Conservation (phyloP, 1,140 invertebrate genomes). For the Aphaenogaster floridana region DNA sequence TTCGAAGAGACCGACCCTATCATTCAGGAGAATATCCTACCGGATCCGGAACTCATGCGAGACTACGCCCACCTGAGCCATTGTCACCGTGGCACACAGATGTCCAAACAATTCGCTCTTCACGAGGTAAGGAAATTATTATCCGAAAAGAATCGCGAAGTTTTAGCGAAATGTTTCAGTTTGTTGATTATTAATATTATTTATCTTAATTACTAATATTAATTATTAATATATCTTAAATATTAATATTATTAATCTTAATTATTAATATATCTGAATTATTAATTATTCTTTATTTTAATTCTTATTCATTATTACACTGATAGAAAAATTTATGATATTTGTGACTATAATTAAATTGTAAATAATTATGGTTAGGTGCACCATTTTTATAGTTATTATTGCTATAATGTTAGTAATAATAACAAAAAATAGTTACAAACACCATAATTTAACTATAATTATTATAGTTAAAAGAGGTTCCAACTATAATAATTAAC, state of each 20-base stretch:
- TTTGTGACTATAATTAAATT: no score
- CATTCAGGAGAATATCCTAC: constrained; percentile 90
- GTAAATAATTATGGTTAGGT: no score
- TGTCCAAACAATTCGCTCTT: constrained; percentile 88
- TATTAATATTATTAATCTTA: background rate
- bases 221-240: background rate
- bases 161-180: background rate
- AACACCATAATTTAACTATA: no score
- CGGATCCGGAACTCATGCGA: constrained; percentile 89
- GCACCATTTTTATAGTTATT: no score
- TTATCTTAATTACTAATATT: no score
- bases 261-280: background rate
- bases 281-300: background rate
- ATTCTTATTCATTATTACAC: background rate
- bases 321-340: no score
- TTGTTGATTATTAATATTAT: background rate
- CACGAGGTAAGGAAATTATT: constrained; percentile 87
- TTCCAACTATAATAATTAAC: no score
- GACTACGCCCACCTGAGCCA: constrained; percentile 91
- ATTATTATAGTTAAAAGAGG: no score
- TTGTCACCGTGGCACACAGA: constrained; percentile 88
- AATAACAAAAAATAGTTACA: no score
- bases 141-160: background rate
- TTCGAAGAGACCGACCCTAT: constrained; percentile 92
- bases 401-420: no score